Percentiles rank a stretch among this genome's conserved stretches.
These are phyloP conservation scores for Cryptoprocta ferox DNA, from an alignment of 2,797 vertebrate genomes.

Conservation along the genomic window DNA sequence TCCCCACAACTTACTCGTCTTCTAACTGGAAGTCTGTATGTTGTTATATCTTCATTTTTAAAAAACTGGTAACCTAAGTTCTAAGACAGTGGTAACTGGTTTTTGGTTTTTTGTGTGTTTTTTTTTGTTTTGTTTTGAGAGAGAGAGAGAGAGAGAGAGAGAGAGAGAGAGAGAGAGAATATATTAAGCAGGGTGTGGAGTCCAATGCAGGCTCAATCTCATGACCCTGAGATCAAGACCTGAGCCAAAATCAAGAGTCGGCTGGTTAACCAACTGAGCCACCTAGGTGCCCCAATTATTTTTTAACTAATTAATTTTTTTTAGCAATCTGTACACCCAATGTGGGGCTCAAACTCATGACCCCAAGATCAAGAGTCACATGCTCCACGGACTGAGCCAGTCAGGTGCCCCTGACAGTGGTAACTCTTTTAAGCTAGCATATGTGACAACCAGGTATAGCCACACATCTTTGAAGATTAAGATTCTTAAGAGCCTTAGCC, in stretches of 20 bases:
- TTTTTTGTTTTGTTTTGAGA: too few relatives aligned
- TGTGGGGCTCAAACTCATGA: background rate
- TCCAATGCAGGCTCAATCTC: too few relatives aligned
- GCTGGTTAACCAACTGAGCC: too few relatives aligned
- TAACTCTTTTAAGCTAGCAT: conserved; percentile 2
- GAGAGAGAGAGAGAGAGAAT: too few relatives aligned
- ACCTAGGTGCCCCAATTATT: background rate
- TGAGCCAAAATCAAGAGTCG: too few relatives aligned
- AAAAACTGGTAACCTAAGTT: conserved; percentile 36
- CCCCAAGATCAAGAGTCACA: background rate
- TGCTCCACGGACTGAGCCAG: background rate
- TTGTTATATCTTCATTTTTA: background rate
- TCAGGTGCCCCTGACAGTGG: background rate
- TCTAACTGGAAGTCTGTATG: background rate
- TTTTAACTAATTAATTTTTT: background rate
- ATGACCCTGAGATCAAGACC: too few relatives aligned
- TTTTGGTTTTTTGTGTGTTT: background rate
- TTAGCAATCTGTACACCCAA: background rate
- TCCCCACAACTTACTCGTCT: background rate
- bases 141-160: too few relatives aligned
- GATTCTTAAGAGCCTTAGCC: background rate
- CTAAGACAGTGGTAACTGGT: background rate
- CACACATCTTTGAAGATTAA: conserved; percentile 53
- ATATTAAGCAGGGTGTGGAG: too few relatives aligned
- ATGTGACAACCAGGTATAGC: background rate